Evolutionary conservation across 2,113 vertebrate genomes (phyloP).

Genomic region (Platycercus adscitus): DNA sequence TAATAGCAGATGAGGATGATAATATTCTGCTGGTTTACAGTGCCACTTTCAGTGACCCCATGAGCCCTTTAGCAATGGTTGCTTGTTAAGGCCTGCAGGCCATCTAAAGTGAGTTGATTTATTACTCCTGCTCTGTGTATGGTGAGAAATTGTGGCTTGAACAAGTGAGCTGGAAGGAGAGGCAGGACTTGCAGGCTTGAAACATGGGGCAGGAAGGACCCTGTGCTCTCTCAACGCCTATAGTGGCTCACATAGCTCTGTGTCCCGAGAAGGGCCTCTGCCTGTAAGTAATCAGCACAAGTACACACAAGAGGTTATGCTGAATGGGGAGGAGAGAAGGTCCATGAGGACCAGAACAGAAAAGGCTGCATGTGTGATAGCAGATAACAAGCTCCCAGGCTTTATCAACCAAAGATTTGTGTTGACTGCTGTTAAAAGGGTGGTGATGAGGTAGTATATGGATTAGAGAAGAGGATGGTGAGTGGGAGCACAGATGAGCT

Average conservation of each 20-base stretch:
- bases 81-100: constrained; percentile 28
- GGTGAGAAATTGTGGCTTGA: background rate
- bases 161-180: background rate
- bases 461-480: background rate
- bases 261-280: background rate
- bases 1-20: background rate
- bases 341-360: background rate
- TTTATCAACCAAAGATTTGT: background rate
- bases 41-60: fast-evolving
- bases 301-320: background rate
- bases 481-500: background rate
- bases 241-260: fast-evolving
- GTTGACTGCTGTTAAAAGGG: background rate
- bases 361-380: background rate
- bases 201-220: background rate
- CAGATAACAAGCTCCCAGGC: background rate
- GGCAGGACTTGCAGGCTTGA: background rate
- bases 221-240: fast-evolving
- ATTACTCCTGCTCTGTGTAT: background rate
- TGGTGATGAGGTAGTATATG: background rate
- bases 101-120: constrained; percentile 32
- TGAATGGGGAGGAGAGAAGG: background rate
- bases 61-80: background rate
- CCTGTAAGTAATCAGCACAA: background rate
- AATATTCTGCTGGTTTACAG: background rate